Conservation (phyloP, 2,113 vertebrate genomes). For the Callospermophilus lateralis region DNA sequence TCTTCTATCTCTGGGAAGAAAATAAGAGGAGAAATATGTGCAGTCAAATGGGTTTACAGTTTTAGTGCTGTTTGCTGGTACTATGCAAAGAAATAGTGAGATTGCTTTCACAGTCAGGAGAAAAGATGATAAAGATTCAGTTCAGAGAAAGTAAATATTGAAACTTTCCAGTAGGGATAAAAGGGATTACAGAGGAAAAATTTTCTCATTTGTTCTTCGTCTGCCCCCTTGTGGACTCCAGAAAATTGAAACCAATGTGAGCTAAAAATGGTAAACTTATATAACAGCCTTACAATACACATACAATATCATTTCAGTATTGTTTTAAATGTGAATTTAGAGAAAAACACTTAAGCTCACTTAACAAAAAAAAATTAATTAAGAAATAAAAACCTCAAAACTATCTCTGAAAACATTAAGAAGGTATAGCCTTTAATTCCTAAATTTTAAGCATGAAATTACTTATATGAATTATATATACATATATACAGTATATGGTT, state of each 20-base stretch:
- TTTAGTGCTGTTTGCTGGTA: background rate
- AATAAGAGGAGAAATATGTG: background rate
- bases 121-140: constrained; percentile 1
- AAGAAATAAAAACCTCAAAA: constrained; percentile 17
- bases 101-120: background rate
- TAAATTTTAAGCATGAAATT: constrained; percentile 43
- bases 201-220: constrained; percentile 11
- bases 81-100: background rate
- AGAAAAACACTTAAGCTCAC: background rate
- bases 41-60: background rate
- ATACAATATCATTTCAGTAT: background rate
- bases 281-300: background rate
- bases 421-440: background rate
- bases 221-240: constrained; percentile 25
- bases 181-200: background rate
- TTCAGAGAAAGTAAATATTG: background rate
- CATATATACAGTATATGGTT: too few species aligned
- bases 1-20: background rate
- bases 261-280: background rate
- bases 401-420: background rate
- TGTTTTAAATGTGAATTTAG: background rate
- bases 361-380: constrained; percentile 13
- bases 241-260: background rate
- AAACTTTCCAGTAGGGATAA: background rate
- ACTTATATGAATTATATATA: background rate